Percentiles rank a stretch among this genome's conserved stretches.
phyloP scores from a whole-genome alignment of 2,797 vertebrate species.

The Malacoraja senta region DNA sequence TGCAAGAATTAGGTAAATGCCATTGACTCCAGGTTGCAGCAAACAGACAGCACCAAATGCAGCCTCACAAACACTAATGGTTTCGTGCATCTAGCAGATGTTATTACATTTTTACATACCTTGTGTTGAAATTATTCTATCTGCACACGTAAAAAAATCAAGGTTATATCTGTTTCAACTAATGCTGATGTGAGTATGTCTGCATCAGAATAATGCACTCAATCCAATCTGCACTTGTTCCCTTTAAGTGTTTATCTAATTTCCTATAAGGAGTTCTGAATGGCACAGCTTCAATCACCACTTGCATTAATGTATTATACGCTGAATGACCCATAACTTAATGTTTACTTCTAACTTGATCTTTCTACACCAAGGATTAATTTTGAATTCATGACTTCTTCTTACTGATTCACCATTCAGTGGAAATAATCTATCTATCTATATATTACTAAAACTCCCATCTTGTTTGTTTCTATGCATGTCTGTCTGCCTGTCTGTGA shows the following conservation, averaged over 20 bases:
- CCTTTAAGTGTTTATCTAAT: neutral
- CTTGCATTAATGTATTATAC: neutral
- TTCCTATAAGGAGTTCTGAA: neutral
- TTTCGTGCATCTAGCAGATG: neutral
- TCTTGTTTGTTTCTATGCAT: too few species aligned
- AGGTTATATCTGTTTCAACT: neutral
- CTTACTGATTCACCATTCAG: neutral
- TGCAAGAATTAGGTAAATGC: neutral
- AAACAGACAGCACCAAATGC: neutral
- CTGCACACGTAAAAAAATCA: neutral
- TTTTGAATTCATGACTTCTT: neutral
- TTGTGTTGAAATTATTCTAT: neutral
- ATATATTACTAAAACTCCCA: too few species aligned
- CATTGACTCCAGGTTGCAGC: neutral
- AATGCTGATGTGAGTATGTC: neutral
- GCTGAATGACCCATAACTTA: neutral
- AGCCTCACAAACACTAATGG: too few species aligned
- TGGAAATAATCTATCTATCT: neutral
- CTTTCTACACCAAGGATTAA: neutral
- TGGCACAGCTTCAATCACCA: neutral
- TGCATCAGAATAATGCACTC: neutral
- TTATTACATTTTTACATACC: neutral
- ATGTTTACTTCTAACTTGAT: neutral
- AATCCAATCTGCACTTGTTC: neutral
- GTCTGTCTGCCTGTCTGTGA: too few species aligned